phyloP scores from a whole-genome alignment of 2,888 invertebrate species.

The Argynnis bischoffii region DNA sequence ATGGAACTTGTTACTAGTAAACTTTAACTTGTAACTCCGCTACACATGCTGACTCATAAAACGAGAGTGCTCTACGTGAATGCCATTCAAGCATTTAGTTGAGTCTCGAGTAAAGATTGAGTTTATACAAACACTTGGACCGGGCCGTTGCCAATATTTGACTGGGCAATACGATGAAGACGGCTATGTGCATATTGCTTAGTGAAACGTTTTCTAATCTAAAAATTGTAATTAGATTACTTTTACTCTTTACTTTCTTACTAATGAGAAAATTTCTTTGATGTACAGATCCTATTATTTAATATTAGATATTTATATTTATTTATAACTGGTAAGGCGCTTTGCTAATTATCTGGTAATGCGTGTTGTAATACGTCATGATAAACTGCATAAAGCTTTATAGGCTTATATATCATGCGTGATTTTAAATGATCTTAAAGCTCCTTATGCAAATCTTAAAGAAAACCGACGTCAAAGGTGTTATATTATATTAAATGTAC shows the following conservation, averaged over 20 bases:
- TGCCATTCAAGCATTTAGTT: slow-evolving; percentile 3
- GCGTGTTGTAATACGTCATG: slow-evolving; percentile 5
- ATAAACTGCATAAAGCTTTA: slow-evolving; percentile 7
- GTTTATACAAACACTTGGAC: slow-evolving; percentile 18
- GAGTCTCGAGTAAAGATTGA: not conserved
- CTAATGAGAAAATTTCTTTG: slow-evolving; percentile 5
- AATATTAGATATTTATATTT: not conserved
- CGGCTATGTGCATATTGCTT: not conserved
- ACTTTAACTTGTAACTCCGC: too few relatives aligned
- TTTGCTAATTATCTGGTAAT: slow-evolving; percentile 11
- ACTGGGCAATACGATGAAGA: slow-evolving; percentile 5
- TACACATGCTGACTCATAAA: not conserved
- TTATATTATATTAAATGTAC: not conserved
- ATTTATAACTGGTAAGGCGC: slow-evolving; percentile 6
- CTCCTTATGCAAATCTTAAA: slow-evolving; percentile 10
- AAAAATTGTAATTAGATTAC: slow-evolving; percentile 24
- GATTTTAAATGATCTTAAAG: slow-evolving; percentile 8
- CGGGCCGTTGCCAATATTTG: slow-evolving; percentile 16
- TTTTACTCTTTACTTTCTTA: slow-evolving; percentile 1
- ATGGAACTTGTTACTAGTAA: too few relatives aligned
- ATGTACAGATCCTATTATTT: slow-evolving; percentile 15
- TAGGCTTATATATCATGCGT: slow-evolving; percentile 14
- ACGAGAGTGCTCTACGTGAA: slow-evolving; percentile 5
- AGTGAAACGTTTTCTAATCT: not conserved
- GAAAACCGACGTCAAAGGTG: slow-evolving; percentile 9